Conservation (phyloP, 1,140 invertebrate species). For the Fopius arisanus region DNA sequence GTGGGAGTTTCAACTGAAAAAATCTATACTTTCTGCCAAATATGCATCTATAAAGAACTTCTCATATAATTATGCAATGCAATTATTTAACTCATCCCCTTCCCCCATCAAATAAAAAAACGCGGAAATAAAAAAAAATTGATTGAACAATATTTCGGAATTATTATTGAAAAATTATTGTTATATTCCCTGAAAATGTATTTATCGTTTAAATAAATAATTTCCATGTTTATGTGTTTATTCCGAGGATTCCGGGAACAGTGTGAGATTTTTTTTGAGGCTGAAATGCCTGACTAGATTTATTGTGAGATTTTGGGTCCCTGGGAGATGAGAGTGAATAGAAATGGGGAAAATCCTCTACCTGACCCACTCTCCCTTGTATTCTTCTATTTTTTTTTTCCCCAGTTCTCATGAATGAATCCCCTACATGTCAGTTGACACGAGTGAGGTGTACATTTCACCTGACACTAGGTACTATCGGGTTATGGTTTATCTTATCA, state of each 20-base stretch:
- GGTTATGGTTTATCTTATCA: not conserved
- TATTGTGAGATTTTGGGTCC: not conserved
- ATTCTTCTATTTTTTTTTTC: not conserved
- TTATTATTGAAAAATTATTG: too few relatives aligned
- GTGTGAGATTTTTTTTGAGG: not conserved
- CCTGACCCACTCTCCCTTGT: not conserved
- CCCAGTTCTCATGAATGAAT: not conserved
- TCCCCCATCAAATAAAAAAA: too few relatives aligned
- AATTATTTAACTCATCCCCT: too few relatives aligned
- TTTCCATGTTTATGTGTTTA: not conserved
- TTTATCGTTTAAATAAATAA: not conserved
- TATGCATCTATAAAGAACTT: not conserved
- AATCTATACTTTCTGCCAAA: too few relatives aligned
- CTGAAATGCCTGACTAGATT: not conserved
- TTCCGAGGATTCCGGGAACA: not conserved
- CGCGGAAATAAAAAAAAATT: too few relatives aligned
- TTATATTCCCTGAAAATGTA: too few relatives aligned
- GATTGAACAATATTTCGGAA: too few relatives aligned
- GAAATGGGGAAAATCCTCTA: not conserved
- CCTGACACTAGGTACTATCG: not conserved
- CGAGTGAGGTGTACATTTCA: not conserved
- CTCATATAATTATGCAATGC: too few relatives aligned
- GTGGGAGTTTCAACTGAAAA: not conserved
- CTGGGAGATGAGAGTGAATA: not conserved
- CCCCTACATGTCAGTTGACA: not conserved